Evolutionary conservation across 2,888 invertebrate species (phyloP).

Genomic region (Mechanitis messenoides): DNA sequence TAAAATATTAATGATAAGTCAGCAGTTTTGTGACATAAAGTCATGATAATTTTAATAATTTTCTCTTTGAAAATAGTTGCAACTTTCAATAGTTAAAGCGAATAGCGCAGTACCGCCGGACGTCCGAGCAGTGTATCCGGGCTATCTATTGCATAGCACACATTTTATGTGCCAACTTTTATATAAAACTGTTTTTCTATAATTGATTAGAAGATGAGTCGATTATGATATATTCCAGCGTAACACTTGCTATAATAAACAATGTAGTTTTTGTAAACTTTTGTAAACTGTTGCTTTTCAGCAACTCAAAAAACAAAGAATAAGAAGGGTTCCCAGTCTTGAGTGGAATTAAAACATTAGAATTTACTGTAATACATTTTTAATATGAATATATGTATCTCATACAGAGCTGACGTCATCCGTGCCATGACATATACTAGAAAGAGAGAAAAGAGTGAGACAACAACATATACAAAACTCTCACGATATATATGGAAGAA

Average conservation of each 20-base stretch:
- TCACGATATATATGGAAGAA: too few species aligned
- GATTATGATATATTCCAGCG: background rate
- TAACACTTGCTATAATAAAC: background rate
- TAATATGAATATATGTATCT: too few species aligned
- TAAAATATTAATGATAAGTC: background rate
- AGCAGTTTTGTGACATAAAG: background rate
- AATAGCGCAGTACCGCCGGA: constrained; percentile 43
- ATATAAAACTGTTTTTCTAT: constrained; percentile 5
- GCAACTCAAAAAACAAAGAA: too few species aligned
- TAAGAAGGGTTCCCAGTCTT: too few species aligned
- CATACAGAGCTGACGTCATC: too few species aligned
- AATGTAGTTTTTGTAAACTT: background rate
- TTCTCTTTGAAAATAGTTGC: constrained; percentile 10
- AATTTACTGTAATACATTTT: too few species aligned
- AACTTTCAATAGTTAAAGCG: constrained; percentile 25
- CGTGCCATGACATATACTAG: too few species aligned
- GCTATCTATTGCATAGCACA: constrained; percentile 41
- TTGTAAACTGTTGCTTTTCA: too few species aligned
- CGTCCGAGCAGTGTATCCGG: constrained; percentile 62
- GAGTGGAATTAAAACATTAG: too few species aligned
- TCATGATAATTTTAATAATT: background rate
- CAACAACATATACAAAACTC: too few species aligned
- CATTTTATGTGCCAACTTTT: constrained; percentile 22
- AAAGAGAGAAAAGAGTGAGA: too few species aligned
- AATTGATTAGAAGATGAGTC: background rate